Evolutionary conservation across 2,797 vertebrate genomes (phyloP).

Genomic region (Myotis pilosus): DNA sequence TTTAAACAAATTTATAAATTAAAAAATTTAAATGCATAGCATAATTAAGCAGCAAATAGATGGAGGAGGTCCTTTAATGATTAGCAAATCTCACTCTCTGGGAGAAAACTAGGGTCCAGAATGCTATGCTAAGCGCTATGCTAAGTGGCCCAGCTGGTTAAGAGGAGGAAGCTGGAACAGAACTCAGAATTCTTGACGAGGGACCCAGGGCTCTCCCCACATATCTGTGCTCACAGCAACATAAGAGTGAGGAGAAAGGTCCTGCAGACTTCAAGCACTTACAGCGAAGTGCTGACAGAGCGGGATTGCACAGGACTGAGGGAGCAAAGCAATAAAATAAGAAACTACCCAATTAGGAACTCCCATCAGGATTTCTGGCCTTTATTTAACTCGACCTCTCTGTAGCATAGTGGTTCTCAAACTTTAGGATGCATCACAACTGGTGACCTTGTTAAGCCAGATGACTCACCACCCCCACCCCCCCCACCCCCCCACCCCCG

Average conservation of each 20-base stretch:
- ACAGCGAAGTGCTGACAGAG: background rate
- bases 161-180: background rate
- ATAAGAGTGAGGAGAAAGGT: background rate
- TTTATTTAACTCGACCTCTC: background rate
- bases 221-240: background rate
- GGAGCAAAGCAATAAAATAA: background rate
- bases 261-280: background rate
- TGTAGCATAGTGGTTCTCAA: background rate
- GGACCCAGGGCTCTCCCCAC: background rate
- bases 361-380: background rate
- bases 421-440: background rate
- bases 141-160: background rate
- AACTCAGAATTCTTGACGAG: background rate
- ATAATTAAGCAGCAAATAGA: background rate
- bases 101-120: background rate
- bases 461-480: background rate
- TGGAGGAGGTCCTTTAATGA: background rate
- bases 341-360: background rate
- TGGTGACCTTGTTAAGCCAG: background rate
- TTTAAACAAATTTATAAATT: background rate
- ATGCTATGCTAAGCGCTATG: background rate
- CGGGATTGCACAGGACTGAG: background rate
- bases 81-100: background rate
- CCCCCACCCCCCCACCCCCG: background rate
- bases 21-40: background rate